phyloP scores from a whole-genome alignment of 2,113 vertebrate genomes.

The Rhinoptilus africanus region DNA sequence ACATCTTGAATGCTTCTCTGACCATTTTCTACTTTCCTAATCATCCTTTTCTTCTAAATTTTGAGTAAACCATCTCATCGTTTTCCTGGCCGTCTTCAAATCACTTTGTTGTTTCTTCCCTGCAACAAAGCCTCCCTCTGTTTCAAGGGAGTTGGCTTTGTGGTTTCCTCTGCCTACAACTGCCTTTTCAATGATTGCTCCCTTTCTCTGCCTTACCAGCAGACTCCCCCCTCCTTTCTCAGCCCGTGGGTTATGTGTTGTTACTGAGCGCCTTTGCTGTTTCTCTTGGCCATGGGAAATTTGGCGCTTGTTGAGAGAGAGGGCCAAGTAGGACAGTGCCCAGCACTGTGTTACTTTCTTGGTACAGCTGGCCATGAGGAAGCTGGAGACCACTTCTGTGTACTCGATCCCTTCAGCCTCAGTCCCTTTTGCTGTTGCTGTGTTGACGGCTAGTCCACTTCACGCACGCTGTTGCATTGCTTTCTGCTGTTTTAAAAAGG shows the following conservation, averaged over 20 bases:
- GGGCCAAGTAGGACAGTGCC: not conserved
- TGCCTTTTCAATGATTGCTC: not conserved
- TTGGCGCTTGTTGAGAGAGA: not conserved
- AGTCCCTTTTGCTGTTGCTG: not conserved
- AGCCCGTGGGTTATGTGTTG: not conserved
- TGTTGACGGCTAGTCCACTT: not conserved
- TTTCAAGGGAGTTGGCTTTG: not conserved
- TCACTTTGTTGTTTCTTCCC: not conserved
- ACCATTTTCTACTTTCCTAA: not conserved
- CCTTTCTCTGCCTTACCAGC: not conserved
- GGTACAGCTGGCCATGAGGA: not conserved
- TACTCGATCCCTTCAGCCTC: not conserved
- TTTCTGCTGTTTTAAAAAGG: not conserved
- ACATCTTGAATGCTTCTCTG: not conserved
- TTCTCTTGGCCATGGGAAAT: not conserved
- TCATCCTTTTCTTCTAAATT: not conserved
- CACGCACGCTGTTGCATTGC: fast-evolving
- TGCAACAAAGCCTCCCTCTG: not conserved
- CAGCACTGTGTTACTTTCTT: not conserved
- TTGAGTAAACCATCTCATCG: fast-evolving
- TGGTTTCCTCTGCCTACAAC: not conserved
- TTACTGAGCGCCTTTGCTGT: not conserved
- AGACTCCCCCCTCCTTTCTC: not conserved
- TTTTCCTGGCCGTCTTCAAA: not conserved
- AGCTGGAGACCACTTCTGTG: not conserved